Conservation (phyloP, 1,140 invertebrate species). For the Cyclargus thomasi region DNA sequence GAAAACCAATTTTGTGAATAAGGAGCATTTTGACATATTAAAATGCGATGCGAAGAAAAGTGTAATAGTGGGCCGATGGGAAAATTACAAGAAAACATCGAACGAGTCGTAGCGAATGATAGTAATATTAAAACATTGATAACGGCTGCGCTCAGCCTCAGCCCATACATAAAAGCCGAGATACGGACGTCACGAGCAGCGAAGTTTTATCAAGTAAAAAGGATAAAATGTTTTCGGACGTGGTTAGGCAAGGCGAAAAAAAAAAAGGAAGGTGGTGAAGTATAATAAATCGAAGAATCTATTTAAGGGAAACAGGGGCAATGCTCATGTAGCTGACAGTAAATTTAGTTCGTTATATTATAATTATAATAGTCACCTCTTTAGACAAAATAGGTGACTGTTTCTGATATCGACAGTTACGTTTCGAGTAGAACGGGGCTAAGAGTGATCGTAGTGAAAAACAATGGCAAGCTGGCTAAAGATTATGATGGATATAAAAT, state of each 20-base stretch:
- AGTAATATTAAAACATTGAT: background rate
- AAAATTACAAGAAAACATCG: background rate
- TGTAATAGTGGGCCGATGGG: conserved; percentile 13
- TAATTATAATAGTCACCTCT: too few species aligned
- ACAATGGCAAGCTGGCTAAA: conserved; percentile 19
- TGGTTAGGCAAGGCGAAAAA: background rate
- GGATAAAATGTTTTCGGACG: background rate
- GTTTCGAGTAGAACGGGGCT: conserved; percentile 11
- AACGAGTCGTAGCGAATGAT: background rate
- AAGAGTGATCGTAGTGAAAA: conserved; percentile 8
- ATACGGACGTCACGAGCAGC: background rate
- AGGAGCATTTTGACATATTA: too few species aligned
- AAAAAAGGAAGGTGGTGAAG: background rate
- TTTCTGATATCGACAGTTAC: conserved; percentile 15
- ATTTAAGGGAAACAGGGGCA: background rate
- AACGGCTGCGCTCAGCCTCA: background rate
- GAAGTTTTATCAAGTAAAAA: background rate
- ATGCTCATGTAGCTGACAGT: background rate
- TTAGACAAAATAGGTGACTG: background rate
- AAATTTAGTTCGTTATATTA: too few species aligned
- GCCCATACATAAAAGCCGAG: background rate
- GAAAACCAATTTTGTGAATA: too few species aligned
- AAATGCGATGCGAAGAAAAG: background rate
- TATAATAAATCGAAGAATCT: background rate
- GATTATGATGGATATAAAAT: conserved; percentile 24